Conservation (phyloP, 2,888 invertebrate genomes). For the Lamellibrachia columna region DNA sequence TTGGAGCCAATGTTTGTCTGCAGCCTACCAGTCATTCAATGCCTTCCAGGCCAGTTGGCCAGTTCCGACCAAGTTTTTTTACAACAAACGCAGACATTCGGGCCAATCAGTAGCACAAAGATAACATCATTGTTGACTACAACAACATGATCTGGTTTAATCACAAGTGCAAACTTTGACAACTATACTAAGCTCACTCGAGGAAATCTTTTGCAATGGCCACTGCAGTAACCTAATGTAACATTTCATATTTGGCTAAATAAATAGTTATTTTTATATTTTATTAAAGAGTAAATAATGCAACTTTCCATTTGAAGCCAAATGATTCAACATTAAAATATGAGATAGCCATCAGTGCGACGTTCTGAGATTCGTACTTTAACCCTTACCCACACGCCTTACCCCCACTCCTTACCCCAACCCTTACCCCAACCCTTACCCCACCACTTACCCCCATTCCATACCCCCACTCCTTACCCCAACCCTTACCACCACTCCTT, state of each 20-base stretch:
- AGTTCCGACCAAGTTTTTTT: not conserved
- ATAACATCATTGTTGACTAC: not conserved
- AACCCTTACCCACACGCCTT: too few relatives aligned
- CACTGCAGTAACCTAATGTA: not conserved
- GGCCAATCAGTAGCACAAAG: not conserved
- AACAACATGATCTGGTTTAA: not conserved
- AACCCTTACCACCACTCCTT: too few relatives aligned
- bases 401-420: too few relatives aligned
- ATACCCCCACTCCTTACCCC: too few relatives aligned
- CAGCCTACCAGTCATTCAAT: not conserved
- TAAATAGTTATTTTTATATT: not conserved
- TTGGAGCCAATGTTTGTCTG: not conserved
- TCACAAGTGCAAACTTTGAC: not conserved
- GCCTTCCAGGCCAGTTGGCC: not conserved
- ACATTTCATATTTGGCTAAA: not conserved
- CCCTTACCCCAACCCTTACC: too few relatives aligned
- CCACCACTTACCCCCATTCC: too few relatives aligned
- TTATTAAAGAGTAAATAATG: not conserved
- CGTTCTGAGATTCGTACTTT: too few relatives aligned
- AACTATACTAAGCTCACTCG: not conserved
- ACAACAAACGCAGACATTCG: not conserved
- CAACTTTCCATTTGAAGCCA: not conserved
- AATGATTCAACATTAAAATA: too few relatives aligned
- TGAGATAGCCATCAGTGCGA: too few relatives aligned
- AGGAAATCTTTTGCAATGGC: not conserved